phyloP scores from a whole-genome alignment of 2,888 invertebrate genomes.

The Tolmerus cingulatus region DNA sequence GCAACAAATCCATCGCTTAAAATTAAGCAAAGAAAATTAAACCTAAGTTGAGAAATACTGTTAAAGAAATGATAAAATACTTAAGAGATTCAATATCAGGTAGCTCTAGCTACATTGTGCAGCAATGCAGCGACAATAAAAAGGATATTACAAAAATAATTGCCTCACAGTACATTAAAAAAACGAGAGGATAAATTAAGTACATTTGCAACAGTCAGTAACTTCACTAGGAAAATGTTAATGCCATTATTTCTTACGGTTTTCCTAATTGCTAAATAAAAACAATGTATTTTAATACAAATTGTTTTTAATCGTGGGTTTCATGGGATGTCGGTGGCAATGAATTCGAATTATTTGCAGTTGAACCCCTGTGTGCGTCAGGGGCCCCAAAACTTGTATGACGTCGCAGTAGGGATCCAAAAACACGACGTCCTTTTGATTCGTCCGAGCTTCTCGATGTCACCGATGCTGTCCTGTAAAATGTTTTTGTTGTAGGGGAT shows the following conservation, averaged over 20 bases:
- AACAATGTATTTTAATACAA: background rate
- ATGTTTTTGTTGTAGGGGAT: slow-evolving; percentile 45
- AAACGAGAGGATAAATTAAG: background rate
- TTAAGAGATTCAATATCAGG: background rate
- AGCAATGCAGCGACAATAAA: background rate
- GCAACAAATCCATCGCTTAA: background rate
- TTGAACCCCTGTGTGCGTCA: slow-evolving; percentile 51
- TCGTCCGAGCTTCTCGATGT: slow-evolving; percentile 56
- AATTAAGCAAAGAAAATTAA: background rate
- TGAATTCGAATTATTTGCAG: slow-evolving; percentile 45
- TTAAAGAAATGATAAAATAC: background rate
- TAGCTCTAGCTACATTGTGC: background rate
- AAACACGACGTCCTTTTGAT: slow-evolving; percentile 55
- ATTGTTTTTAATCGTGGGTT: slow-evolving; percentile 49
- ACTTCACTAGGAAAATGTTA: background rate
- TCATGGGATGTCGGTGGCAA: slow-evolving; percentile 51
- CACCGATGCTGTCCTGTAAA: slow-evolving; percentile 55
- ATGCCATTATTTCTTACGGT: background rate
- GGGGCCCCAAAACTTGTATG: slow-evolving; percentile 56
- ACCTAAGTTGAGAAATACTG: background rate
- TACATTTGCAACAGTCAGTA: background rate
- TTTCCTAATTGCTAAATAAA: background rate
- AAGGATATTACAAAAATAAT: background rate
- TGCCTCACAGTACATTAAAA: background rate
- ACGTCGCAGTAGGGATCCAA: slow-evolving; percentile 56